Evolutionary conservation across 23 tunicate genomes (phyloP), one percentile per base, ranked within the genome.

Genomic region (Corella eumyota): DNA sequence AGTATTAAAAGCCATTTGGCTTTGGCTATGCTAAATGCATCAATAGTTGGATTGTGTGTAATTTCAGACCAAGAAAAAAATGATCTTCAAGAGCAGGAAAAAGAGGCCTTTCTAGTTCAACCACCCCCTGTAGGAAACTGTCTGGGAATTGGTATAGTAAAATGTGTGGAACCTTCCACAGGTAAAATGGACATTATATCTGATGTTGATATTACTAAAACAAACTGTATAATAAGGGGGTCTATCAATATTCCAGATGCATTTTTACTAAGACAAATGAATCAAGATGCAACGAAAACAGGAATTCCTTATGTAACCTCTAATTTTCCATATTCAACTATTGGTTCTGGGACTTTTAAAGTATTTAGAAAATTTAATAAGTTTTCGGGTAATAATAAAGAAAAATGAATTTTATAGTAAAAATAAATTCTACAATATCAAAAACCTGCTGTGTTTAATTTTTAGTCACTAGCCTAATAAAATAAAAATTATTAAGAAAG

Each of bases 221-320:
- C 72, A 13, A 81, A 81, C 32, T 81, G 90, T 56, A 35, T 81
- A 45, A 67, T 72, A 9, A 29, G 61, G 48, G 90, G 90, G 13
- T 51, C 31, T 46, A n/a, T 64, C 0, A 13, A 6, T 7, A 27
- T 79, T 1, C 88, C 88, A 0, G 72, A 79, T 33, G 29, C 51
- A 44, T 23, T 73, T 35, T 24, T 61, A 30, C 23, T 60, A 34
- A 52, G 34, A 47, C 52, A 74, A n/a, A n/a, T n/a, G n/a, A n/a
- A n/a, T n/a, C n/a, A n/a, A n/a, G n/a, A n/a, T n/a, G n/a, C n/a
- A n/a, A n/a, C n/a, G n/a, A n/a, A n/a, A n/a, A n/a, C n/a, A n/a
- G n/a, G n/a, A n/a, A n/a, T n/a, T n/a, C n/a, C n/a, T n/a, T n/a
- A n/a, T n/a, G n/a, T n/a, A n/a, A n/a, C n/a, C n/a, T n/a, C n/a